Evolutionary conservation across 2,113 vertebrate genomes (phyloP).

Genomic region (Haemorhous mexicanus): DNA sequence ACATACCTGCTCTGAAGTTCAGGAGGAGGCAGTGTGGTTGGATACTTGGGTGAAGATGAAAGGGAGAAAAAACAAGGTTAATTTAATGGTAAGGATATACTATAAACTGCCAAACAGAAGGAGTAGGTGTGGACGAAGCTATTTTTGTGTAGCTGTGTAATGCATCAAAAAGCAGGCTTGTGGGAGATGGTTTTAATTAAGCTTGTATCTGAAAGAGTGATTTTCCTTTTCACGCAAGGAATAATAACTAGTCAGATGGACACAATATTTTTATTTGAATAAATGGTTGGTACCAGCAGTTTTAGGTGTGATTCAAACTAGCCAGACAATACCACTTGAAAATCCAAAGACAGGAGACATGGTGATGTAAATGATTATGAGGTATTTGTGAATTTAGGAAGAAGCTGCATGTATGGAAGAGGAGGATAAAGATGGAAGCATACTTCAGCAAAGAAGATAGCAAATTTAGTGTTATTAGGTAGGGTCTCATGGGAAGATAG

Average conservation of each 20-base stretch:
- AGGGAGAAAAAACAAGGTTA: slow-evolving; percentile 11
- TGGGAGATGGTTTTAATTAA: slow-evolving; percentile 17
- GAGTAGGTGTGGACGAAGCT: slow-evolving; percentile 28
- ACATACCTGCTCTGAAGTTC: slow-evolving; percentile 48
- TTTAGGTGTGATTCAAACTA: background rate
- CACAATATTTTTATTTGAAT: background rate
- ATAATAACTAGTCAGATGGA: background rate
- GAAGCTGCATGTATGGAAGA: background rate
- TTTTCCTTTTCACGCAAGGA: background rate
- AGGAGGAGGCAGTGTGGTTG: slow-evolving; percentile 22
- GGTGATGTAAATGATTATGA: background rate
- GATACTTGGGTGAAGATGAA: slow-evolving; percentile 54
- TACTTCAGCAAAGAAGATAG: background rate
- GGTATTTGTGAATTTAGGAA: background rate
- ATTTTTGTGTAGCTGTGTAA: slow-evolving; percentile 34
- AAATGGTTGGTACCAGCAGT: background rate
- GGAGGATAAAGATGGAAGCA: background rate
- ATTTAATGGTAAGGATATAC: slow-evolving; percentile 30
- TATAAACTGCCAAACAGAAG: slow-evolving; percentile 24
- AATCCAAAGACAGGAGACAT: background rate
- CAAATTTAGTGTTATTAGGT: background rate
- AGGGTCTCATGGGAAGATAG: background rate
- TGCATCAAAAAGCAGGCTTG: background rate
- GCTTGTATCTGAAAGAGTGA: background rate
- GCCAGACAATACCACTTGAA: background rate